These are phyloP conservation scores for Leguminivora glycinivorella DNA, from an alignment of 1,140 invertebrate species.

Conservation along the genomic window DNA sequence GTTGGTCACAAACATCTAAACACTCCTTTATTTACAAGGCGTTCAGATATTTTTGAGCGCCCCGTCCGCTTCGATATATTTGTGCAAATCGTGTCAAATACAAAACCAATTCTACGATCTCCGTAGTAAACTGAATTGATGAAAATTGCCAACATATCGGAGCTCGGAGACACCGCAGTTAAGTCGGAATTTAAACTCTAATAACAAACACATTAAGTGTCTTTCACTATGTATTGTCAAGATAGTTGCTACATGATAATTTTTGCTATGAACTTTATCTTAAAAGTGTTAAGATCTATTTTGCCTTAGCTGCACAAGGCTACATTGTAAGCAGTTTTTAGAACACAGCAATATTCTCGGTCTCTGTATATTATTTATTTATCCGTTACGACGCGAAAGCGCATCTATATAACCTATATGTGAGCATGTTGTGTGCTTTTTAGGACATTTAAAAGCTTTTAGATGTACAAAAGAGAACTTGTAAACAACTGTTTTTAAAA, in stretches of 20 bases:
- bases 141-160: conserved; percentile 17
- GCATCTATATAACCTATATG: neutral
- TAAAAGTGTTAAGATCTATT: neutral
- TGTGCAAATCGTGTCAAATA: conserved; percentile 1
- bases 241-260: neutral
- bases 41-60: too few relatives aligned
- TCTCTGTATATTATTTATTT: neutral
- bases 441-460: too few relatives aligned
- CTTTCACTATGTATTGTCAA: neutral
- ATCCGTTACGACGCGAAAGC: neutral
- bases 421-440: too few relatives aligned
- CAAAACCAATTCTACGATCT: neutral
- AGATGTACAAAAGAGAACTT: too few relatives aligned
- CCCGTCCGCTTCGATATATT: too few relatives aligned
- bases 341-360: neutral
- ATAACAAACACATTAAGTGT: neutral
- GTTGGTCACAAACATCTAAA: too few relatives aligned
- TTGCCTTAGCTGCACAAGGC: neutral
- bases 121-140: conserved; percentile 17
- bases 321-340: neutral
- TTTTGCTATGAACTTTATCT: neutral
- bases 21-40: too few relatives aligned
- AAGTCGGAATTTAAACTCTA: neutral
- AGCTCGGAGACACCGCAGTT: neutral
- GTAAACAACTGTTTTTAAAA: too few relatives aligned